Conservation (phyloP, 2,113 vertebrate genomes). For the Etheostoma cragini region DNA sequence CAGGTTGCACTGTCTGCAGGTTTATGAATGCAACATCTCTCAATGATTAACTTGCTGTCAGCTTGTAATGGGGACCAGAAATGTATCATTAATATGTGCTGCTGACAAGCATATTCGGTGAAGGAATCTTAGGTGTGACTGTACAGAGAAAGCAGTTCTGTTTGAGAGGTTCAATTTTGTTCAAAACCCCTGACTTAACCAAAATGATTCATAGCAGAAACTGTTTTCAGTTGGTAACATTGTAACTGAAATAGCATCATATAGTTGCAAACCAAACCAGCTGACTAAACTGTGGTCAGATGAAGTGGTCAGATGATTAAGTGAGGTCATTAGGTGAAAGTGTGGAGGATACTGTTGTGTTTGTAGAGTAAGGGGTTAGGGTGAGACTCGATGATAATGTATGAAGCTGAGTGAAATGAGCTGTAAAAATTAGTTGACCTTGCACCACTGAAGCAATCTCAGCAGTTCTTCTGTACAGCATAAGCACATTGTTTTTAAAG, state of each 20-base stretch:
- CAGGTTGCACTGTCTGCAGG: conserved; percentile 51
- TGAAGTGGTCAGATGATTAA: conserved; percentile 29
- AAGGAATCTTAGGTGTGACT: conserved; percentile 37
- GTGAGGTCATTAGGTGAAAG: conserved; percentile 35
- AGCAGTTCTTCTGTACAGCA: conserved; percentile 53
- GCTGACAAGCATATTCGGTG: conserved; percentile 24
- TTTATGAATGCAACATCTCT: conserved; percentile 50
- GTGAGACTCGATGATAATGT: conserved; percentile 31
- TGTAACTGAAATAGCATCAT: conserved; percentile 1
- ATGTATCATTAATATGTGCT: conserved; percentile 46
- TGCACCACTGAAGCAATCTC: conserved; percentile 32
- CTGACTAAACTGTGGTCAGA: conserved; percentile 43
- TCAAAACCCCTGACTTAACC: conserved; percentile 17
- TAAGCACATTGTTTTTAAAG: conserved; percentile 69
- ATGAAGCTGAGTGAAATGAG: conserved; percentile 36
- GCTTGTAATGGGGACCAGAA: conserved; percentile 58
- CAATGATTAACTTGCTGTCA: conserved; percentile 62
- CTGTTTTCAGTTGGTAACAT: background rate
- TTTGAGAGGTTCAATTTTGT: conserved; percentile 6
- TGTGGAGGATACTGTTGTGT: conserved; percentile 26
- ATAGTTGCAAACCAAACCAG: conserved; percentile 2
- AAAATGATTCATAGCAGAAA: conserved; percentile 9
- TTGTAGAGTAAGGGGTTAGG: conserved; percentile 26
- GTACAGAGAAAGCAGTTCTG: conserved; percentile 33
- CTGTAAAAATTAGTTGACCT: conserved; percentile 48